Evolutionary conservation across 2,113 vertebrate genomes (phyloP).

Genomic region (Eonycteris spelaea): DNA sequence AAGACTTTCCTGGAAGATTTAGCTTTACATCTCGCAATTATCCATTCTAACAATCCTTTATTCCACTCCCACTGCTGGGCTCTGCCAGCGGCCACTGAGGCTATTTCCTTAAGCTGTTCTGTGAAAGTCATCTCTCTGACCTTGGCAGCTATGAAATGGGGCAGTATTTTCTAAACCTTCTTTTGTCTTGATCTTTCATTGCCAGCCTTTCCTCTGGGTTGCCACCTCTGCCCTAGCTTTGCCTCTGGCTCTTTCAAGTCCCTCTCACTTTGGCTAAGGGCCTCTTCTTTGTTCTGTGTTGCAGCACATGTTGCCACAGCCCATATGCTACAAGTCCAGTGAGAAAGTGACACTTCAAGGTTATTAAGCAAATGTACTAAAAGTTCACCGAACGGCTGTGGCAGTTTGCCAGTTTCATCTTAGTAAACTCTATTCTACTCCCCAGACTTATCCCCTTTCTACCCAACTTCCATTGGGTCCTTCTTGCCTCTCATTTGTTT

Average conservation of each 20-base stretch:
- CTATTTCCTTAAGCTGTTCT: neutral
- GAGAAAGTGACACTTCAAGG: conserved; percentile 45
- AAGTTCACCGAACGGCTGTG: neutral
- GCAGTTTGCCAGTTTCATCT: conserved; percentile 61
- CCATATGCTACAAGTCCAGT: neutral
- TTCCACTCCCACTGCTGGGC: neutral
- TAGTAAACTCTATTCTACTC: conserved; percentile 46
- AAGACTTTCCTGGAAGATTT: neutral
- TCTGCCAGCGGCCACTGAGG: neutral
- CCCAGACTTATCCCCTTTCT: neutral
- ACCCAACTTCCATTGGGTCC: neutral
- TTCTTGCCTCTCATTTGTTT: neutral
- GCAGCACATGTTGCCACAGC: neutral
- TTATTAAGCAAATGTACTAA: conserved; percentile 30
- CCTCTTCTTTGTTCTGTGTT: neutral
- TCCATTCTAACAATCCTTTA: neutral
- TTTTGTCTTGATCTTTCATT: neutral
- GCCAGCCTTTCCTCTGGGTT: neutral
- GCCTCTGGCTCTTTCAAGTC: neutral
- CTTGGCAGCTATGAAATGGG: neutral
- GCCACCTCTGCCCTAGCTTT: neutral
- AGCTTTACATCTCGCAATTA: neutral
- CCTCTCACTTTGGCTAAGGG: neutral
- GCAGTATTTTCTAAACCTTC: neutral
- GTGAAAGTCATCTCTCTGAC: neutral